Percentiles rank a stretch among this genome's conserved stretches.
Conservation (phyloP, 2,113 vertebrate genomes). For the Chlamydotis undulata region DNA sequence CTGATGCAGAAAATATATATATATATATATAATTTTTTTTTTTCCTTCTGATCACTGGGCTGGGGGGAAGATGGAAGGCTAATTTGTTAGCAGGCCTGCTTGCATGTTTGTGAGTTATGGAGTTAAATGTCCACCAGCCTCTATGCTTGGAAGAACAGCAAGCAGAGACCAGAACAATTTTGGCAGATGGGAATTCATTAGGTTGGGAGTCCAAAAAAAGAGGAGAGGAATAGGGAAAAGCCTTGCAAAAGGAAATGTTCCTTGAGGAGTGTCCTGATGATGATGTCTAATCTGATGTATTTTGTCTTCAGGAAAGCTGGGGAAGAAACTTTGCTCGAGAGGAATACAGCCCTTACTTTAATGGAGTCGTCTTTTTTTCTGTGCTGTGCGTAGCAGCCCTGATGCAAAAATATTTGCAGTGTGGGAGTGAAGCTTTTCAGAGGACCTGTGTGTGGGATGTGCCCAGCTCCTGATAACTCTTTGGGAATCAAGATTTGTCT, state of each 20-base stretch:
- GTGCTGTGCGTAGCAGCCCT: background rate
- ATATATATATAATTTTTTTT: background rate
- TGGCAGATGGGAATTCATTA: background rate
- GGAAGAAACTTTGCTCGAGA: background rate
- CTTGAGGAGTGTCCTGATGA: background rate
- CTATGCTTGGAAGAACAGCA: background rate
- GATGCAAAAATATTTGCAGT: background rate
- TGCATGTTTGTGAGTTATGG: background rate
- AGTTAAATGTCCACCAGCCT: background rate
- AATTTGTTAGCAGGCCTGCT: background rate
- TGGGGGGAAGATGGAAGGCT: background rate
- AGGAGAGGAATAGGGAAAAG: background rate
- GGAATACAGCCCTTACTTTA: background rate
- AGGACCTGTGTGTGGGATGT: too few species aligned
- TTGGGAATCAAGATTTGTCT: background rate
- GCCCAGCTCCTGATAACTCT: background rate
- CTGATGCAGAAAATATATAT: background rate
- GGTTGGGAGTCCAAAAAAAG: background rate
- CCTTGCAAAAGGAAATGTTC: background rate
- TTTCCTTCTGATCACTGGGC: background rate
- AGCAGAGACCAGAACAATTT: background rate
- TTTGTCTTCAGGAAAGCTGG: background rate
- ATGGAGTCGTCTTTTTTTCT: background rate
- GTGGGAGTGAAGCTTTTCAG: background rate
- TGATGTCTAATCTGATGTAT: background rate